Base-by-base conservation (phyloP, 2,888 invertebrate genomes). In the Hemicrepidius hirtus region DNA sequence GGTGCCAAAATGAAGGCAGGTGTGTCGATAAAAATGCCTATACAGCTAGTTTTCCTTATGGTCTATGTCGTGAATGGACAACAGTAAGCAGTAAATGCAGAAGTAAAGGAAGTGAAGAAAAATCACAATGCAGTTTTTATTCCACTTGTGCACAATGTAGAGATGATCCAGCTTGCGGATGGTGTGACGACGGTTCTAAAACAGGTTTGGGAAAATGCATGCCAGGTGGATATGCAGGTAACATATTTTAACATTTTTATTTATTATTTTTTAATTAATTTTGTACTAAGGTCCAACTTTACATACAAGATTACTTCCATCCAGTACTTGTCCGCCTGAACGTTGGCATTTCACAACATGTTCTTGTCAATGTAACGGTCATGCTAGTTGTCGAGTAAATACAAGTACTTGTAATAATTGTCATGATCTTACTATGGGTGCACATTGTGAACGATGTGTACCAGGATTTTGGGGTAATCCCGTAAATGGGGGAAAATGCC, bases 301-400 rank as follows among this genome's bases (percentile, higher is more conserved):
- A 24, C 85, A 87, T 70, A 90, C 75, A 86, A 91, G 76, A 87
- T 84, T 88, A 85, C 87, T 80, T 86, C 90, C 73, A 83, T 88
- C 82, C 82, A 91, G 87, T 71, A 88, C 87, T 53, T 97, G 96
- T 81, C 90, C 92, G 0, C 86, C 88, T 20, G 90, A 92, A 77
- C 90, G 91, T 41, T 99, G 99, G 99, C 95, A 94, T 88, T 99
- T 99, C 86, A 96, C 97, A 0, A 90, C 92, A 68, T 97, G 99
- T 85, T 97, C 99, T 74, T 98, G 98, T 85, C 98, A 99, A 86
- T 99, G 99, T 87, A 99, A 99, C 87, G 99, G 99, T 0, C 99
- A 99, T 87, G 94, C 95, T 73, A 91, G 89, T 35, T 97, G 97
- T 86, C 86, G 88, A 67, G 90, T 90, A 79, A 91, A 91, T 86